These are phyloP conservation scores for Ladona fulva DNA, from an alignment of 1,140 invertebrate genomes.

Conservation along the genomic window DNA sequence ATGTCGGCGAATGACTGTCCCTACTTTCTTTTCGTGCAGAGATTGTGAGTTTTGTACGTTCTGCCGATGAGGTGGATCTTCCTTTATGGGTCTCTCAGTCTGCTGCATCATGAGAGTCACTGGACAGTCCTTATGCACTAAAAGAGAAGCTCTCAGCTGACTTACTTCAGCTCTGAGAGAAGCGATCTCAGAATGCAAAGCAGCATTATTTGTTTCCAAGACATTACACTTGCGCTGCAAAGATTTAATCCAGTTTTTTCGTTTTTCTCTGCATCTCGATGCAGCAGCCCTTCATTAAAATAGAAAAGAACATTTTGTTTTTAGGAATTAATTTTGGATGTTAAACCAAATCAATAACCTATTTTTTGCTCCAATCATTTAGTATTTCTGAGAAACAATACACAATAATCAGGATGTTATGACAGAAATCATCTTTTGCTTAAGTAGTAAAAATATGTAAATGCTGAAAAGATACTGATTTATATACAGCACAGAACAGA, in stretches of 20 bases:
- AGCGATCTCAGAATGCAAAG: slow-evolving; percentile 48
- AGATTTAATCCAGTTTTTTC: slow-evolving; percentile 57
- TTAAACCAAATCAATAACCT: too few species aligned
- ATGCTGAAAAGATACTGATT: too few species aligned
- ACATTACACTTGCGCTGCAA: slow-evolving; percentile 44
- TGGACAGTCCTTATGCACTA: slow-evolving; percentile 57
- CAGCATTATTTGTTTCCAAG: slow-evolving; percentile 37
- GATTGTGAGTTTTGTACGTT: too few species aligned
- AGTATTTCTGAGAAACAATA: too few species aligned
- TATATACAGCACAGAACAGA: too few species aligned
- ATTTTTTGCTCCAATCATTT: too few species aligned
- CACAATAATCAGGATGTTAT: too few species aligned
- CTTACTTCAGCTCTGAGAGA: slow-evolving; percentile 49
- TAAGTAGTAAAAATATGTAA: too few species aligned
- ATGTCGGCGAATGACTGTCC: background rate
- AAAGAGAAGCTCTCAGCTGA: slow-evolving; percentile 48
- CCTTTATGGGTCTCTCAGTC: background rate
- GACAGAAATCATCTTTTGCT: too few species aligned
- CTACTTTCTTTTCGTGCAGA: background rate
- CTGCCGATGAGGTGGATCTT: too few species aligned
- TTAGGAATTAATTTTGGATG: too few species aligned
- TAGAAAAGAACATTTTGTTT: too few species aligned
- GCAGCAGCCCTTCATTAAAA: slow-evolving; percentile 51
- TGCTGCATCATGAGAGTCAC: slow-evolving; percentile 35
- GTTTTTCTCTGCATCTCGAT: slow-evolving; percentile 59